Evolutionary conservation across 92 coral and sea anemone genomes (phyloP).

Genomic region (Anthopleura xanthogrammica): DNA sequence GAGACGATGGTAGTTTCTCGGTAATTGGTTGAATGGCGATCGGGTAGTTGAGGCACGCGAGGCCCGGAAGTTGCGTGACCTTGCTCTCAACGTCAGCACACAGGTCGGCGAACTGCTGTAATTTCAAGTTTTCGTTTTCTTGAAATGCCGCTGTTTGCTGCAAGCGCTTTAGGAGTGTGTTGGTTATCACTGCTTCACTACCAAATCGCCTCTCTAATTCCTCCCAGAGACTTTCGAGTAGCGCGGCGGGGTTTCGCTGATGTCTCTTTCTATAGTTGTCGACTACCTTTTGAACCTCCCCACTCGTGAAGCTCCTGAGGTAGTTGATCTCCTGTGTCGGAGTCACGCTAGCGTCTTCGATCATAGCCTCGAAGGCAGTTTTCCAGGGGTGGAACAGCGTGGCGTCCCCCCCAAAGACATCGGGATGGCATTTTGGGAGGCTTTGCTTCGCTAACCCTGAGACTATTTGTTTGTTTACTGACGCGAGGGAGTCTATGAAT

Average conservation of each 20-base stretch:
- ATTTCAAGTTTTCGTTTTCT: slow-evolving; percentile 28
- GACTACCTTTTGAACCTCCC: slow-evolving; percentile 36
- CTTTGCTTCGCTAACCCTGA: slow-evolving; percentile 41
- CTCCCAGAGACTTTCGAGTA: slow-evolving; percentile 42
- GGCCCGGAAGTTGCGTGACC: slow-evolving; percentile 39
- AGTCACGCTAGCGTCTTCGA: slow-evolving; percentile 41
- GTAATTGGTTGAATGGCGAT: slow-evolving; percentile 47
- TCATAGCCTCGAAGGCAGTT: slow-evolving; percentile 49
- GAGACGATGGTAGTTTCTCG: slow-evolving; percentile 31
- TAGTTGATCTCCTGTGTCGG: slow-evolving; percentile 48
- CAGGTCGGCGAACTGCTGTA: slow-evolving; percentile 53
- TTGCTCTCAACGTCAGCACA: slow-evolving; percentile 55
- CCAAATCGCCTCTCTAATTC: slow-evolving; percentile 55
- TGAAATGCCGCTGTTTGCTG: slow-evolving; percentile 29
- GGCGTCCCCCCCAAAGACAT: slow-evolving; percentile 38
- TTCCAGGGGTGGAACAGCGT: slow-evolving; percentile 57
- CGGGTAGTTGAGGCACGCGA: slow-evolving; percentile 45
- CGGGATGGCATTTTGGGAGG: slow-evolving; percentile 46
- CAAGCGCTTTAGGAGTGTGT: slow-evolving; percentile 42
- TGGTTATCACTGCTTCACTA: slow-evolving; percentile 39
- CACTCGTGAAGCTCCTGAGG: slow-evolving; percentile 44
- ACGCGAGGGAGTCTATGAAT: not conserved
- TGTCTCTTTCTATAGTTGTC: slow-evolving; percentile 49
- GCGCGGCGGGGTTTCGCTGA: slow-evolving; percentile 37
- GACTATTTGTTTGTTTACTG: slow-evolving; percentile 34